A percentile compares a stretch with the other conserved stretches of the same genome.
Conservation (phyloP, 2,797 vertebrate genomes). For the Galagoides demidoff region DNA sequence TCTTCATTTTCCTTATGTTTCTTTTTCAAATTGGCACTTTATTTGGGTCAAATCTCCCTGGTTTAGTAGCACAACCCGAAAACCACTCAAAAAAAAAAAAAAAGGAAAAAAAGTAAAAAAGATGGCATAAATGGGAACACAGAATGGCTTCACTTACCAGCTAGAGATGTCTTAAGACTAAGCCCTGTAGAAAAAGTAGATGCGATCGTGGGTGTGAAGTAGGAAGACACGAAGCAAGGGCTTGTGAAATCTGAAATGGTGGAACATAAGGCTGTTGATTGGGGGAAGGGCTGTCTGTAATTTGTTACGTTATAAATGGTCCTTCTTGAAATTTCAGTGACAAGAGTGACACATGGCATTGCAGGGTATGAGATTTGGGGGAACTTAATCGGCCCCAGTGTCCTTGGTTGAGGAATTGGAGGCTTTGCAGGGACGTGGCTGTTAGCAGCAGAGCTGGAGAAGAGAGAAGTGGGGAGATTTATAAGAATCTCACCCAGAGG, state of each 20-base stretch:
- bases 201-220: constrained; percentile 48
- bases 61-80: constrained; percentile 53
- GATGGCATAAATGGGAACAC: constrained; percentile 33
- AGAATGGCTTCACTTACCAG: constrained; percentile 46
- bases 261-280: constrained; percentile 86
- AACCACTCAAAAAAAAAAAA: constrained; percentile 27
- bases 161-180: constrained; percentile 46
- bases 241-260: constrained; percentile 86
- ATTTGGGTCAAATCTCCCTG: constrained; percentile 68
- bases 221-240: constrained; percentile 85
- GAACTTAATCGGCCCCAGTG: background rate
- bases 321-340: constrained; percentile 68
- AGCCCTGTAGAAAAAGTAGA: constrained; percentile 50
- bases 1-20: background rate
- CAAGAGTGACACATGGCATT: background rate
- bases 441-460: background rate
- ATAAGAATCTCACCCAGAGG: background rate
- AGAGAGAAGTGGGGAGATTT: accelerated
- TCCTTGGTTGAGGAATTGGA: accelerated
- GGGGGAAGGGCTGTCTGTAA: constrained; percentile 80
- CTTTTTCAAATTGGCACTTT: constrained; percentile 55
- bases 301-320: constrained; percentile 82
- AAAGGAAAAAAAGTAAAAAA: background rate
- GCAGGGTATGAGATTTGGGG: background rate
- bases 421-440: no score